phyloP scores from a whole-genome alignment of 2,797 vertebrate genomes.

The Acanthurus lineatus region DNA sequence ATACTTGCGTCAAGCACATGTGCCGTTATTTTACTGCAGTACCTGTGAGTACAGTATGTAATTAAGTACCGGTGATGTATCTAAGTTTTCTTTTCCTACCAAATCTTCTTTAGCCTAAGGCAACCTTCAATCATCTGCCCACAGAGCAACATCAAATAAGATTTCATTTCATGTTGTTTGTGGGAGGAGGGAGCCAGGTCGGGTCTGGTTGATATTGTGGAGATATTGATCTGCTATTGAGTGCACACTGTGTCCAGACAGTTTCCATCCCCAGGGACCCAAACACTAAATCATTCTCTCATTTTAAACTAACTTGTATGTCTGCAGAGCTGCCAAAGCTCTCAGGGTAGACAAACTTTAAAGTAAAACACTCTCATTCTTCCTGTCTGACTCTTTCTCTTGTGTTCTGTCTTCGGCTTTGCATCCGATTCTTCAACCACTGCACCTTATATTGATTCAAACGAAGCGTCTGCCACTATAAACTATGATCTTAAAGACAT shows the following conservation, averaged over 20 bases:
- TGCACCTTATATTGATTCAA: slow-evolving; percentile 63
- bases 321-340: slow-evolving; percentile 51
- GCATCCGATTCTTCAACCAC: slow-evolving; percentile 33
- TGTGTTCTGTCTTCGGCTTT: slow-evolving; percentile 40
- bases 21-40: slow-evolving; percentile 35
- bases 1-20: slow-evolving; percentile 33
- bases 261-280: slow-evolving; percentile 64
- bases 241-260: slow-evolving; percentile 72
- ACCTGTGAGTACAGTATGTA: slow-evolving; percentile 52
- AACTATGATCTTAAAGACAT: slow-evolving; percentile 75
- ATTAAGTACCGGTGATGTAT: slow-evolving; percentile 55
- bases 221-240: slow-evolving; percentile 79
- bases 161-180: slow-evolving; percentile 74
- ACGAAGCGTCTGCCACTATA: slow-evolving; percentile 56
- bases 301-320: slow-evolving; percentile 66
- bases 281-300: slow-evolving; percentile 67
- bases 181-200: slow-evolving; percentile 60
- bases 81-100: slow-evolving; percentile 64
- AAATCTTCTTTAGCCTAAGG: slow-evolving; percentile 66
- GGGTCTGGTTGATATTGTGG: slow-evolving; percentile 71
- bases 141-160: slow-evolving; percentile 72
- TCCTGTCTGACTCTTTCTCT: slow-evolving; percentile 23
- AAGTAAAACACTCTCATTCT: slow-evolving; percentile 51
- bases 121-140: slow-evolving; percentile 74
- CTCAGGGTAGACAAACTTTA: slow-evolving; percentile 54